A percentile compares a stretch with the other conserved stretches of the same genome.
These are phyloP conservation scores for Tricholauxania praeusta DNA, from an alignment of 2,888 invertebrate species.

Conservation along the genomic window DNA sequence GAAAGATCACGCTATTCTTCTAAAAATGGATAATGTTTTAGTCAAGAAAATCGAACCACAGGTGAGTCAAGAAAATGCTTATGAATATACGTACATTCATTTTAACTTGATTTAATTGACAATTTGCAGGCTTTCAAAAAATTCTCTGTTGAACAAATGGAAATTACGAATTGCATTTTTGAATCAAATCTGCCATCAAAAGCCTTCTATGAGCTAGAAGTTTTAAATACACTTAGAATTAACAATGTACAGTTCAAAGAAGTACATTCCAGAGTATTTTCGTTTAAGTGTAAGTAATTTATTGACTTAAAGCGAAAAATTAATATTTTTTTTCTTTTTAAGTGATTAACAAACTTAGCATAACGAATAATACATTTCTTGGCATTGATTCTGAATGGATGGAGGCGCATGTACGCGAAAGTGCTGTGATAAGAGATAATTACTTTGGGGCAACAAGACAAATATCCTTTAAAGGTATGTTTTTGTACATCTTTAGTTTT, in stretches of 20 bases:
- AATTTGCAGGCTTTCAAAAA: constrained; percentile 78
- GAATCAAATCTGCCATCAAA: constrained; percentile 75
- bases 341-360: constrained; percentile 61
- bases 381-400: constrained; percentile 65
- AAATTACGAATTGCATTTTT: constrained; percentile 74
- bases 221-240: constrained; percentile 75
- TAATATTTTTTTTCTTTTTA: constrained; percentile 25
- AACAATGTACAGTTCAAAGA: constrained; percentile 75
- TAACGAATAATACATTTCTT: constrained; percentile 61
- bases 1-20: constrained; percentile 72
- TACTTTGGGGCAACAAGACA: constrained; percentile 61
- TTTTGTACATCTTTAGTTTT: background rate
- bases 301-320: background rate
- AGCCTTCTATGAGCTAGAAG: constrained; percentile 80
- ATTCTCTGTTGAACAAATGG: constrained; percentile 77
- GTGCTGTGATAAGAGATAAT: constrained; percentile 60
- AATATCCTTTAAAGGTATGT: constrained; percentile 61
- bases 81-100: background rate
- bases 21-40: constrained; percentile 74
- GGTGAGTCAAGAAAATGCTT: constrained; percentile 48
- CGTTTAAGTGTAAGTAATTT: constrained; percentile 64
- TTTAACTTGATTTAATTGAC: too few relatives aligned
- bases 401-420: constrained; percentile 60
- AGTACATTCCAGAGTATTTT: constrained; percentile 78
- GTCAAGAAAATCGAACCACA: constrained; percentile 73